phyloP scores from a whole-genome alignment of 92 coral and sea anemone genomes.

The Phenganax marumi region DNA sequence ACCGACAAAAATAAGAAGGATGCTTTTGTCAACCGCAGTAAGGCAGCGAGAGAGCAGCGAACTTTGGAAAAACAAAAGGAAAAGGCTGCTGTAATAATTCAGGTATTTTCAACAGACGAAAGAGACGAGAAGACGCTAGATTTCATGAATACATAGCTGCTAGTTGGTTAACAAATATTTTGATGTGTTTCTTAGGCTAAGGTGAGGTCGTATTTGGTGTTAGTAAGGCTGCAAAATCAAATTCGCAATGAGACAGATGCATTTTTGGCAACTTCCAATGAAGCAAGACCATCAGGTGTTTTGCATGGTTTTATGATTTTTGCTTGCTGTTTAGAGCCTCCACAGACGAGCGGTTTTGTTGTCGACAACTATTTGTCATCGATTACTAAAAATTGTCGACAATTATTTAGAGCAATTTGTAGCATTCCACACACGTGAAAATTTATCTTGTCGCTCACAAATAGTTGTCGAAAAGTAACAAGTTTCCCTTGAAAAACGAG shows the following conservation, averaged over 20 bases:
- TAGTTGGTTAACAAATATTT: too few relatives aligned
- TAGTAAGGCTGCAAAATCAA: constrained; percentile 53
- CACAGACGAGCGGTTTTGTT: too few relatives aligned
- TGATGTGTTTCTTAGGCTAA: constrained; percentile 58
- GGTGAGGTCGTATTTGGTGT: constrained; percentile 51
- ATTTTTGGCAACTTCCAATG: constrained; percentile 18
- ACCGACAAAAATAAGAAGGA: constrained; percentile 60
- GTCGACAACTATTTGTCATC: too few relatives aligned
- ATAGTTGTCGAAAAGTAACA: too few relatives aligned
- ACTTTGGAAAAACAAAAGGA: constrained; percentile 79
- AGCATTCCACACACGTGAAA: too few relatives aligned
- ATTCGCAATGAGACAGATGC: constrained; percentile 57
- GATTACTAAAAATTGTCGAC: too few relatives aligned
- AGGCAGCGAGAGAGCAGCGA: constrained; percentile 95
- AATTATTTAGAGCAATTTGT: too few relatives aligned
- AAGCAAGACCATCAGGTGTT: constrained; percentile 37
- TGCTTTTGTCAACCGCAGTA: constrained; percentile 78
- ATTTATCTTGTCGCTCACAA: too few relatives aligned
- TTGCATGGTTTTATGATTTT: not conserved
- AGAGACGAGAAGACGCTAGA: not conserved
- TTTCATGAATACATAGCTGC: not conserved
- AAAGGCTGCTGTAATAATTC: constrained; percentile 82
- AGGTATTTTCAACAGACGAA: constrained; percentile 39
- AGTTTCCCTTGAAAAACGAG: too few relatives aligned
- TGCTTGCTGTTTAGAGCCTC: not conserved